Percentiles rank a stretch among this genome's conserved stretches.
phyloP scores from a whole-genome alignment of 2,113 vertebrate species.

The Thalassoma bifasciatum region DNA sequence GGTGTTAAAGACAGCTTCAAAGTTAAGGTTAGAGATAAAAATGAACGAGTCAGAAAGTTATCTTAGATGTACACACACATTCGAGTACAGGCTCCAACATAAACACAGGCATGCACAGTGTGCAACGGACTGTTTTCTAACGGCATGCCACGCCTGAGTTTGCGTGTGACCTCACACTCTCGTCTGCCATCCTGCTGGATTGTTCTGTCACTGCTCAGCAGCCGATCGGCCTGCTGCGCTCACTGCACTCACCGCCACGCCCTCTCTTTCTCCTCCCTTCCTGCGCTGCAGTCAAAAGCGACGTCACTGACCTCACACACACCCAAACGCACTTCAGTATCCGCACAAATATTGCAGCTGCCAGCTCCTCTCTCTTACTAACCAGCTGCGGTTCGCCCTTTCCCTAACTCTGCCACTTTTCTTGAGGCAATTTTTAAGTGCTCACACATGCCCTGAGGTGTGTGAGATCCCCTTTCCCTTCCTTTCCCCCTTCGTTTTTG shows the following conservation, averaged over 20 bases:
- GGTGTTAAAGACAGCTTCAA: background rate
- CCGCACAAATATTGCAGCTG: conserved; percentile 40
- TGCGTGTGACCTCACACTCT: conserved; percentile 67
- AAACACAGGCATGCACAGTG: conserved; percentile 75
- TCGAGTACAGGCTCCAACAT: conserved; percentile 23
- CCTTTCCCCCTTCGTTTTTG: conserved; percentile 56
- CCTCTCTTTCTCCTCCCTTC: conserved; percentile 9
- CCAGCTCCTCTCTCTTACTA: conserved; percentile 68
- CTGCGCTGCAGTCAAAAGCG: conserved; percentile 44
- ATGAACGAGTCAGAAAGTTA: conserved; percentile 31
- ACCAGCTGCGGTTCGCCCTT: conserved; percentile 62
- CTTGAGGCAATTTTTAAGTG: conserved; percentile 48
- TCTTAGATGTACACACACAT: conserved; percentile 21
- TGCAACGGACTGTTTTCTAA: conserved; percentile 68
- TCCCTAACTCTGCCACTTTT: conserved; percentile 65
- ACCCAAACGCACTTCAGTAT: conserved; percentile 24
- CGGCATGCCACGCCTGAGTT: conserved; percentile 75
- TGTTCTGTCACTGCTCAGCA: conserved; percentile 57
- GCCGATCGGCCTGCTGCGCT: conserved; percentile 45
- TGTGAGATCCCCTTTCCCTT: conserved; percentile 60
- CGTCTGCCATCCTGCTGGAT: conserved; percentile 53
- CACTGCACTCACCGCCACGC: conserved; percentile 47
- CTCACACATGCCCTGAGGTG: conserved; percentile 63
- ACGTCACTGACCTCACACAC: conserved; percentile 48
- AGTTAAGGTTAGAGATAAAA: background rate